Conservation (phyloP, 37 sponge, comb jelly and placozoan genomes). For the Aphrocallistes beatrix region DNA sequence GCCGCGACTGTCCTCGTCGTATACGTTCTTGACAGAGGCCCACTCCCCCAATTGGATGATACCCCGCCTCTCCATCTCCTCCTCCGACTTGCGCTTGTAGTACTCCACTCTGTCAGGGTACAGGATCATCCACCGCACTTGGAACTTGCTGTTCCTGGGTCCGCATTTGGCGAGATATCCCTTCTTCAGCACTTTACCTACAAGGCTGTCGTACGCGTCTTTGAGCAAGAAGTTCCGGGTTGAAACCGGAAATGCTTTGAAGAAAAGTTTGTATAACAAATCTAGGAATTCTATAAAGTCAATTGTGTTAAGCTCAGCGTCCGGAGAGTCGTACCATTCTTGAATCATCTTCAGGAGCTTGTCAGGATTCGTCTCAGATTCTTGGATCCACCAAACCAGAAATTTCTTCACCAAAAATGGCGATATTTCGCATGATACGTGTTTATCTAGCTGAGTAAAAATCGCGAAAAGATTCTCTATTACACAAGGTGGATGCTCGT, state of each 20-base stretch:
- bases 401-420: constrained; percentile 7
- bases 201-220: background rate
- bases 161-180: background rate
- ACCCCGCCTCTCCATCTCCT: background rate
- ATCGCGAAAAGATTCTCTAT: background rate
- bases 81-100: background rate
- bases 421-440: background rate
- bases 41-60: background rate
- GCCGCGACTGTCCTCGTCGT: background rate
- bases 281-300: background rate
- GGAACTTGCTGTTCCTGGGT: background rate
- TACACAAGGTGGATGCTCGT: background rate
- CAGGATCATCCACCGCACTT: background rate
- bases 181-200: background rate
- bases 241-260: background rate
- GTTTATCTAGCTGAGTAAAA: constrained; percentile 2
- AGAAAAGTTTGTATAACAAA: background rate
- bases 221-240: background rate
- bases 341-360: background rate
- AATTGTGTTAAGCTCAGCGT: background rate
- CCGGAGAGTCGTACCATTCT: background rate
- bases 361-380: constrained; percentile 7
- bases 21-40: background rate
- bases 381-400: background rate
- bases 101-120: background rate